A percentile compares a stretch with the other conserved stretches of the same genome.
Conservation (phyloP, 2,113 vertebrate species). For the Rhinopithecus roxellana region DNA sequence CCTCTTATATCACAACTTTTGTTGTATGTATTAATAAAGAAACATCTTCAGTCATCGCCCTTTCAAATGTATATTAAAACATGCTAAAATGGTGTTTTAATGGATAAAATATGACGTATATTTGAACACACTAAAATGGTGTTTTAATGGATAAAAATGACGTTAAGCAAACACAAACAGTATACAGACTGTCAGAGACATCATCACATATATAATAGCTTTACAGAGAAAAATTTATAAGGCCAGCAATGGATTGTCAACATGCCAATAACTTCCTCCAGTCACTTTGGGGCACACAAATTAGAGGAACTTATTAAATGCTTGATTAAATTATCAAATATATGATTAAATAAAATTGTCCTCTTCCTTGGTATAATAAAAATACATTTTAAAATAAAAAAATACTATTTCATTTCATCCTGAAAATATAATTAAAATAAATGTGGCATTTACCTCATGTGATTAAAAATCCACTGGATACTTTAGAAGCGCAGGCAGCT, state of each 20-base stretch:
- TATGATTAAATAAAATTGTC: neutral
- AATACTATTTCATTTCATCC: neutral
- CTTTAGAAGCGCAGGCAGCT: slow-evolving; percentile 40
- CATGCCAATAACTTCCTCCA: neutral
- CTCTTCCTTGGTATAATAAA: neutral
- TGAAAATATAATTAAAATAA: slow-evolving; percentile 31
- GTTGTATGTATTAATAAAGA: slow-evolving; percentile 6
- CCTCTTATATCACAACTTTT: neutral
- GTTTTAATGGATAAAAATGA: neutral
- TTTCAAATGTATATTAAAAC: neutral
- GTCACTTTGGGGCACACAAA: neutral
- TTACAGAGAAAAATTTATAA: neutral
- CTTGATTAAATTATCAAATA: neutral
- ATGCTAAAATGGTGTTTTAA: neutral
- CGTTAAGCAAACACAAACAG: neutral
- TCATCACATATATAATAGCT: neutral
- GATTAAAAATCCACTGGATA: slow-evolving; percentile 56
- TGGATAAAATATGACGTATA: neutral
- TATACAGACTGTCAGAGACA: neutral
- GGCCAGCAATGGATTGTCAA: neutral
- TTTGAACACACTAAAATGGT: no score
- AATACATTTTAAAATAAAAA: slow-evolving; percentile 16
- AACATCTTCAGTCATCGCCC: neutral
- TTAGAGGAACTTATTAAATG: neutral
- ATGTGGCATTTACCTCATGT: slow-evolving; percentile 78